Percentiles rank a stretch among this genome's conserved stretches.
Evolutionary conservation across 2,888 invertebrate species (phyloP).

Genomic region (Xestia sexstrigata): DNA sequence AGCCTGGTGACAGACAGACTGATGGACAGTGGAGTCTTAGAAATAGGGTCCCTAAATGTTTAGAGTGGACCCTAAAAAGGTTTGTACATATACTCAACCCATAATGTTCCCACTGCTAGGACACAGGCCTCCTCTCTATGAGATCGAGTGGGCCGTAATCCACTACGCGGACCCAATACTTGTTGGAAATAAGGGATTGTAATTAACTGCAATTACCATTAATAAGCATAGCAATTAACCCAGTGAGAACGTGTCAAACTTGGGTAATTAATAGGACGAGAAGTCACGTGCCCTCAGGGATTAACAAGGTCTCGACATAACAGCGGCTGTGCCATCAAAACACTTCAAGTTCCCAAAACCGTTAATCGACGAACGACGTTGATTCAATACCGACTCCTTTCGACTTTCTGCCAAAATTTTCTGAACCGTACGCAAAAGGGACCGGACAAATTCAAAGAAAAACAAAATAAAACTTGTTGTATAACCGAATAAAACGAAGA

Average conservation of each 20-base stretch:
- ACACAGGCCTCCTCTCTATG: neutral
- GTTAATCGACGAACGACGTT: slow-evolving; percentile 29
- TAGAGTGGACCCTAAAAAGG: too few relatives aligned
- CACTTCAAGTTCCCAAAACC: slow-evolving; percentile 14
- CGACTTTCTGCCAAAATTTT: neutral
- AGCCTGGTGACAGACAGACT: too few relatives aligned
- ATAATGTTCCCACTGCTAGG: neutral
- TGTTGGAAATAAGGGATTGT: neutral
- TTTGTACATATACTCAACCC: too few relatives aligned
- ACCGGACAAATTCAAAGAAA: slow-evolving; percentile 49
- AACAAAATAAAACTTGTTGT: slow-evolving; percentile 68
- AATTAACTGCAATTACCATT: slow-evolving; percentile 34
- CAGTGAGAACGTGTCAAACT: slow-evolving; percentile 35
- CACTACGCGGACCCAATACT: neutral
- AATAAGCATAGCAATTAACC: slow-evolving; percentile 22
- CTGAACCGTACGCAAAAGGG: slow-evolving; percentile 13
- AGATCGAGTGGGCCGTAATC: neutral
- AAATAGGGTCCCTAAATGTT: too few relatives aligned
- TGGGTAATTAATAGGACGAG: slow-evolving; percentile 33
- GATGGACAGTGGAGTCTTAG: too few relatives aligned
- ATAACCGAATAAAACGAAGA: slow-evolving; percentile 63
- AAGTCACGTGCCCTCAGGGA: slow-evolving; percentile 53
- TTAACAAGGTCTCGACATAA: slow-evolving; percentile 4
- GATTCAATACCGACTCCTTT: slow-evolving; percentile 19
- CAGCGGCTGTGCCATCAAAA: slow-evolving; percentile 6